Evolutionary conservation across 2,113 vertebrate species (phyloP).

Genomic region (Oncorhynchus masou): DNA sequence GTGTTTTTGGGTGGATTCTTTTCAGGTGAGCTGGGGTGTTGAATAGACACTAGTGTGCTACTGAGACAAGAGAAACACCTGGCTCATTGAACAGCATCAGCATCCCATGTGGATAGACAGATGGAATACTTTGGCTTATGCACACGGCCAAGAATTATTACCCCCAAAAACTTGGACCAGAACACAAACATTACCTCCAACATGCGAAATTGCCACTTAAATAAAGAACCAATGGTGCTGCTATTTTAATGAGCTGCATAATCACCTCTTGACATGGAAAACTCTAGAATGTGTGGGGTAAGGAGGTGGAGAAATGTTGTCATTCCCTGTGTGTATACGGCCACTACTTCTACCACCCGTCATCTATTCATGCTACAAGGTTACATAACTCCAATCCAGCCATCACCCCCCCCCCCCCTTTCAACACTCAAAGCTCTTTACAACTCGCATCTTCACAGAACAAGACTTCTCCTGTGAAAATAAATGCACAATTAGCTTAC

Average conservation of each 20-base stretch:
- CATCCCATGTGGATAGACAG: background rate
- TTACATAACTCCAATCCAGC: background rate
- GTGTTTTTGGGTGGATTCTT: too few species aligned
- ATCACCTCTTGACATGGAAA: background rate
- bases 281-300: background rate
- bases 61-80: background rate
- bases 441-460: background rate
- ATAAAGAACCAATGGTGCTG: background rate
- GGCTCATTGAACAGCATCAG: background rate
- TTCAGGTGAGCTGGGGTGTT: background rate
- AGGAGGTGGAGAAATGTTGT: background rate
- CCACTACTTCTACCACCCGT: background rate
- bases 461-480: constrained; percentile 8
- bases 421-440: background rate
- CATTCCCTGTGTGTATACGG: background rate
- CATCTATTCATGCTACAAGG: background rate
- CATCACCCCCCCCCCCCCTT: background rate
- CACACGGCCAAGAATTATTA: background rate
- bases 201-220: background rate
- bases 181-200: background rate
- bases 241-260: background rate
- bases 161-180: background rate
- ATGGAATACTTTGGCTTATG: background rate
- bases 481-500: constrained; percentile 7
- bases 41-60: background rate